Conservation (phyloP, 2,888 invertebrate genomes). For the Ischnura elegans region DNA sequence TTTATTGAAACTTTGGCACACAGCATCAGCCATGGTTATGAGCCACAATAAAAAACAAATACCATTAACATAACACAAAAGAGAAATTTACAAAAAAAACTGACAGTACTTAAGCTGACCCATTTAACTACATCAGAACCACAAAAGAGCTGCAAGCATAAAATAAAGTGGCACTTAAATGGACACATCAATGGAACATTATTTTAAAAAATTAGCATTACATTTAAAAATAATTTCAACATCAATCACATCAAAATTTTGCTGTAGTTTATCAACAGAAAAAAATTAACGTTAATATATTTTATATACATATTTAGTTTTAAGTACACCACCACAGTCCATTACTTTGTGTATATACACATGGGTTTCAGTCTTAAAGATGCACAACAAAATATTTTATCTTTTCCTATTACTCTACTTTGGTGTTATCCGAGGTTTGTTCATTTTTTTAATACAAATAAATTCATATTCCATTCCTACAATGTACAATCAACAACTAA, state of each 20-base stretch:
- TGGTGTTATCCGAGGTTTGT: constrained; percentile 57
- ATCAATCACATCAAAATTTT: not conserved
- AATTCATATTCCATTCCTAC: not conserved
- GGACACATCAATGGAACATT: not conserved
- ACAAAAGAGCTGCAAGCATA: not conserved
- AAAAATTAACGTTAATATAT: not conserved
- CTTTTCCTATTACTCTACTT: constrained; percentile 21
- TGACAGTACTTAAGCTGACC: not conserved
- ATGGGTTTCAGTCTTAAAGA: constrained; percentile 48
- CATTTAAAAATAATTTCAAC: not conserved
- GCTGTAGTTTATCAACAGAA: not conserved
- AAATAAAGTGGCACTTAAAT: not conserved
- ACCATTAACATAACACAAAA: not conserved
- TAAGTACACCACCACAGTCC: not conserved
- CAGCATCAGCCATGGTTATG: constrained; percentile 18
- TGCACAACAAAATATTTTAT: constrained; percentile 56
- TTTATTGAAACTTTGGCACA: constrained; percentile 55
- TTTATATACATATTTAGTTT: not conserved
- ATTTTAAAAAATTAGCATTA: not conserved
- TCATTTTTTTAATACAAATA: not conserved
- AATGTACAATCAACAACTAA: not conserved
- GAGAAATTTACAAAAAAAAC: not conserved
- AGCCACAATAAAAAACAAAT: constrained; percentile 27
- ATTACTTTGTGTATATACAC: not conserved
- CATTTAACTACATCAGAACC: not conserved